A percentile compares a stretch with the other conserved stretches of the same genome.
These are phyloP conservation scores for Halcyon chelicuti DNA, from an alignment of 2,797 vertebrate species.

Conservation along the genomic window DNA sequence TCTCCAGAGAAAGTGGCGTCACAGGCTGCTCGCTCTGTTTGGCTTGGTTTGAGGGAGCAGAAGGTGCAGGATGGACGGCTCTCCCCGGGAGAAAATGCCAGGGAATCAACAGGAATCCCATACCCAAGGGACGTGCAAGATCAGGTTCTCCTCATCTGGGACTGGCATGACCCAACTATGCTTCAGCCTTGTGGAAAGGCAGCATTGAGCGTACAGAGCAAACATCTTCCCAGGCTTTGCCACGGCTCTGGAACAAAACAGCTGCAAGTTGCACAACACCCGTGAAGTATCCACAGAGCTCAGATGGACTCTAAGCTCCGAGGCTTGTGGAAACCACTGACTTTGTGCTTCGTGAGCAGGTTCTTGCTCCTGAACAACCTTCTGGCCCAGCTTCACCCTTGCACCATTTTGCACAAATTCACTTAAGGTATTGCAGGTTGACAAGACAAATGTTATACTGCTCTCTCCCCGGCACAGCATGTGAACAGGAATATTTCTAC, in stretches of 20 bases:
- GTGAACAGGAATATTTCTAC: not conserved
- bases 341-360: not conserved
- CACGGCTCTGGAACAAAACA: not conserved
- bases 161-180: not conserved
- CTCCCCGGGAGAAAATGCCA: not conserved
- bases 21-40: not conserved
- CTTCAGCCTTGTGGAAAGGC: not conserved
- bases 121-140: not conserved
- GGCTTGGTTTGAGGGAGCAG: not conserved
- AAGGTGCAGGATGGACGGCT: not conserved
- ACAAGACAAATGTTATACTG: not conserved
- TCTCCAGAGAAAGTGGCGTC: not conserved
- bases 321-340: not conserved
- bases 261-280: not conserved
- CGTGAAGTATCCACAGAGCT: not conserved
- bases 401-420: not conserved
- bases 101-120: not conserved
- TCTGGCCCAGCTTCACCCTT: not conserved
- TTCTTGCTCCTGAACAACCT: not conserved
- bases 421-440: not conserved
- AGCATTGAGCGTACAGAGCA: not conserved
- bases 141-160: not conserved
- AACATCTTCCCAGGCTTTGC: not conserved
- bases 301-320: not conserved
- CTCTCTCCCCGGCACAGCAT: not conserved